These are phyloP conservation scores for Alcis repandata DNA, from an alignment of 2,888 invertebrate species.

Conservation along the genomic window DNA sequence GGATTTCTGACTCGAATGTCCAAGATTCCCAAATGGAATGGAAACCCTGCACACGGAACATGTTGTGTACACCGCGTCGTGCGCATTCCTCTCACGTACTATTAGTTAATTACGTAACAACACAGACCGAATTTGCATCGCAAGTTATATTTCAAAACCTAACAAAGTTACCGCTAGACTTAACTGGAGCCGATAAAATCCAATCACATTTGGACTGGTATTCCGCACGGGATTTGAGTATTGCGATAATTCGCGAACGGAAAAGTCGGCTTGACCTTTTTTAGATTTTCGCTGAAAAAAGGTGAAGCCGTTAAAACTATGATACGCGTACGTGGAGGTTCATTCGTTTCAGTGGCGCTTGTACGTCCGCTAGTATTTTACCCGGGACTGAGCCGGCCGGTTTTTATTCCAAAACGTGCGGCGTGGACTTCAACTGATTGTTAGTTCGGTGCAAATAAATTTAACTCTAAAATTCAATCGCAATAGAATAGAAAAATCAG, in stretches of 20 bases:
- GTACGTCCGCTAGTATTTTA: constrained; percentile 34
- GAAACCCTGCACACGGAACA: constrained; percentile 1
- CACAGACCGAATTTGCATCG: constrained; percentile 25
- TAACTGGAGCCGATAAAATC: constrained; percentile 25
- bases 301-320: constrained; percentile 27
- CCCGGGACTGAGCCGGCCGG: constrained; percentile 32
- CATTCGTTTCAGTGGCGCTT: constrained; percentile 32
- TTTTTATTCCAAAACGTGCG: constrained; percentile 30
- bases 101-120: constrained; percentile 42
- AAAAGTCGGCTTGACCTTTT: constrained; percentile 8
- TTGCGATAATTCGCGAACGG: constrained; percentile 27
- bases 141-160: constrained; percentile 20
- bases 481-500: constrained; percentile 31
- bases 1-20: constrained; percentile 1
- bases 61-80: constrained; percentile 14
- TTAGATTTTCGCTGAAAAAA: constrained; percentile 23
- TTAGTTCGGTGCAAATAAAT: constrained; percentile 33
- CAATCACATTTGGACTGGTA: constrained; percentile 27
- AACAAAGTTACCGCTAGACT: constrained; percentile 11
- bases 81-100: constrained; percentile 31
- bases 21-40: constrained; percentile 18
- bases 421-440: constrained; percentile 31
- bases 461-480: constrained; percentile 29
- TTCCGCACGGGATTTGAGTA: constrained; percentile 25
- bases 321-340: constrained; percentile 35